Evolutionary conservation across 2,797 vertebrate species (phyloP), one percentile per base, ranked within the genome.

Genomic region (Myotis daubentonii): DNA sequence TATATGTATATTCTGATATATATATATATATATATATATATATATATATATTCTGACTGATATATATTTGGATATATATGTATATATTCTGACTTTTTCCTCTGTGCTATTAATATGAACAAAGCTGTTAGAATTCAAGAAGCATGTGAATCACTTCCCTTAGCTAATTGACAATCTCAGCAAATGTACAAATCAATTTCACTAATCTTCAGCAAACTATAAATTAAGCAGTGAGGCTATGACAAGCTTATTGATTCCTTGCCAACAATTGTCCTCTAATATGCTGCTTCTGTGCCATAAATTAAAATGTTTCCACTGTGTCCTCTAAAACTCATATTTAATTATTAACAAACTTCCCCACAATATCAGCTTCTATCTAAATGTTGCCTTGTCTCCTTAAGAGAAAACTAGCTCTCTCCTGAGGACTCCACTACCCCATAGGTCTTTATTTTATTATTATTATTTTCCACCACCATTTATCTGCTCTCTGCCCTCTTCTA

Each of bases 161-260:
- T 80, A 83, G 66, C 47, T 96, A 96, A 95, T 57, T 97, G 94
- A 94, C 79, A 91, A 70, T 96, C 92, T 76, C 88, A 60, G 75
- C 51, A 90, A 96, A 94, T 90, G 74, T 93, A 83, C 41, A 92
- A 92, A 97, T 97, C 88, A 93, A 97, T 96, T 94, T 93, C 33
- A 47, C 92, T 95, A 92, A 96, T 91, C 92, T 95, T 92, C 70
- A 96, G 78, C 93, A 96, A 97, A 90, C 87, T 92, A 72, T 88
- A 97, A 94, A 94, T 96, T 94, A 95, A 94, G 68, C 87, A 96
- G 68, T 85, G 38, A 89, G 41, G 57, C 53, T 88, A 68, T 57
- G 71, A 51, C 88, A 95, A 74, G 23, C 12, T 87, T 95, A 96
- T 94, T 95, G 81, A 95, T 93, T 95, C 57, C 44, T 93, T 95